Evolutionary conservation across 1,140 invertebrate genomes (phyloP).

Genomic region (Grapholita molesta): DNA sequence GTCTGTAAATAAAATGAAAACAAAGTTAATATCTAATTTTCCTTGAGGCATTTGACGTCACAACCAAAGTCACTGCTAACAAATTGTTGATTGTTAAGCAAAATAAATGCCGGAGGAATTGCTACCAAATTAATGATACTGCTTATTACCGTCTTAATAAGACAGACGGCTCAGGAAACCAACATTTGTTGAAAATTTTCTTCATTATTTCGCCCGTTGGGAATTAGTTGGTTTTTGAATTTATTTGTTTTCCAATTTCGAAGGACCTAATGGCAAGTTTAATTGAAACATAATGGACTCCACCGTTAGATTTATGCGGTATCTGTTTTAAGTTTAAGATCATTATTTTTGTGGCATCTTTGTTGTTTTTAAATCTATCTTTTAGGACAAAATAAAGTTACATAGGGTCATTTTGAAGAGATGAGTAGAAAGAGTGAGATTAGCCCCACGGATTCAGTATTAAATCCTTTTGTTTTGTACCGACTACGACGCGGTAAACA

Average conservation of each 20-base stretch:
- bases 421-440: too few species aligned
- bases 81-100: slow-evolving; percentile 17
- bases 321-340: too few species aligned
- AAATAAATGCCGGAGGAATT: slow-evolving; percentile 1
- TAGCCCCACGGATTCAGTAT: too few species aligned
- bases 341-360: too few species aligned
- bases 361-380: too few species aligned
- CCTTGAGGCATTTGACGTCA: neutral
- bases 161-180: slow-evolving; percentile 6
- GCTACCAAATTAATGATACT: slow-evolving; percentile 11
- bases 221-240: slow-evolving; percentile 7
- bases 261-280: neutral
- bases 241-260: neutral
- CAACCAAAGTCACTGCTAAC: neutral
- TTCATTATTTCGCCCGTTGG: neutral
- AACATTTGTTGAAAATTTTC: slow-evolving; percentile 12
- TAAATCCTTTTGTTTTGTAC: too few species aligned
- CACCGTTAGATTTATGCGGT: too few species aligned
- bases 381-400: too few species aligned
- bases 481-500: too few species aligned
- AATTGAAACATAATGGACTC: neutral
- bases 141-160: slow-evolving; percentile 12
- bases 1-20: too few species aligned
- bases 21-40: neutral
- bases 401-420: too few species aligned